Conservation (phyloP, 2,888 invertebrate species). For the Exephanes ischioxanthus region DNA sequence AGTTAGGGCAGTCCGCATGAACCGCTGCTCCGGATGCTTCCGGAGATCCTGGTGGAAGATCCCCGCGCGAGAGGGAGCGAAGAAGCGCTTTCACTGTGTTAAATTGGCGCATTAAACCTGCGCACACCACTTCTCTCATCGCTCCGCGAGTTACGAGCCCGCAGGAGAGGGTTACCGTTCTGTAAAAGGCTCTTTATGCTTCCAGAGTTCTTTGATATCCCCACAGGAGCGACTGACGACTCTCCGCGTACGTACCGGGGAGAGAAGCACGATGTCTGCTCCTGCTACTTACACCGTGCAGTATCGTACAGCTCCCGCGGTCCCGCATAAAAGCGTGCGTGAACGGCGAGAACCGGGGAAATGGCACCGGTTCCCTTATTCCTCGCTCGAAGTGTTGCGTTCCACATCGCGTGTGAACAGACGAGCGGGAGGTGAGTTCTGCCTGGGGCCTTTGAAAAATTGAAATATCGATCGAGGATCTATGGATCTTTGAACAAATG, state of each 20-base stretch:
- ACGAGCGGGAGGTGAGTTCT: not conserved
- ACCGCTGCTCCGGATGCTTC: constrained; percentile 41
- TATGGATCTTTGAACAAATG: too few species aligned
- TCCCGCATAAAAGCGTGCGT: not conserved
- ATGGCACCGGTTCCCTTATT: not conserved
- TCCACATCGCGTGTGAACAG: not conserved
- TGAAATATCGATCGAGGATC: not conserved
- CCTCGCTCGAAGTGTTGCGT: not conserved
- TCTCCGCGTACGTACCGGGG: constrained; percentile 8
- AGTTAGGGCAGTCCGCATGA: constrained; percentile 29
- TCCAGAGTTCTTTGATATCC: constrained; percentile 56
- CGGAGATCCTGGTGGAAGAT: constrained; percentile 39
- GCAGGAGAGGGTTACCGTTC: constrained; percentile 18
- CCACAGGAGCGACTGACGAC: constrained; percentile 39
- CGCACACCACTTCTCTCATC: constrained; percentile 37
- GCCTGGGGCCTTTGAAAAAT: not conserved
- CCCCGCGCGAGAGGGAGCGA: constrained; percentile 31
- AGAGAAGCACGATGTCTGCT: constrained; percentile 8
- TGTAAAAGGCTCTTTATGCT: constrained; percentile 56
- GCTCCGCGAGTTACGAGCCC: constrained; percentile 34
- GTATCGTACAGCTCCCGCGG: not conserved
- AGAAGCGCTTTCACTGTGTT: constrained; percentile 67
- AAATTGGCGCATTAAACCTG: constrained; percentile 70
- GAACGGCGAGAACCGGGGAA: not conserved
- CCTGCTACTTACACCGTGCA: not conserved